These are phyloP conservation scores for Parnassius smintheus DNA, from an alignment of 2,888 invertebrate species.

Conservation along the genomic window DNA sequence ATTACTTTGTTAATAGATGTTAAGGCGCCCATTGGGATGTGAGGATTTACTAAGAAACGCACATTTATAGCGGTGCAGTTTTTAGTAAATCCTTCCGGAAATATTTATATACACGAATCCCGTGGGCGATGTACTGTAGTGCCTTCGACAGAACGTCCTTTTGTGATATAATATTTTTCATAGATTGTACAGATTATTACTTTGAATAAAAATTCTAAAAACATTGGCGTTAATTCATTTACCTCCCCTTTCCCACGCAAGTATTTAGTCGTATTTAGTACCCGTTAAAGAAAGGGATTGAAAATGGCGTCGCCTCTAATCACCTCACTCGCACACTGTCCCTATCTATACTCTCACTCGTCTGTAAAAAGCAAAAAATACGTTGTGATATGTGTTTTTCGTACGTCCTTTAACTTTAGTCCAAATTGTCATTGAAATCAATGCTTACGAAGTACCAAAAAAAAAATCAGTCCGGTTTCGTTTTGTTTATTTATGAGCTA, in stretches of 20 bases:
- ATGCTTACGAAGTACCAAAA: no score
- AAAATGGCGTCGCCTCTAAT: no score
- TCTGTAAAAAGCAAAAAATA: no score
- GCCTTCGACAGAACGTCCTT: conserved; percentile 75
- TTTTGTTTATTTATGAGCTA: no score
- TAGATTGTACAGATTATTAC: conserved; percentile 76
- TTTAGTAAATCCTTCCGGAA: background rate
- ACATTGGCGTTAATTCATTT: conserved; percentile 19
- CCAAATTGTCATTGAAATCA: no score
- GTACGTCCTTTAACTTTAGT: no score
- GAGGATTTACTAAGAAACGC: background rate
- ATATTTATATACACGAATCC: conserved; percentile 1
- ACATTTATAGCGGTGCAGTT: background rate
- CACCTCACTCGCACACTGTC: no score
- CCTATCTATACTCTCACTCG: no score
- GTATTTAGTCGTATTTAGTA: no score
- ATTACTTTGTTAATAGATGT: conserved; percentile 25
- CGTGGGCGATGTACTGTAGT: conserved; percentile 43
- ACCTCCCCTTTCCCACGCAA: background rate
- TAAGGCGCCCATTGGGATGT: background rate
- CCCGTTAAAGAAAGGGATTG: no score
- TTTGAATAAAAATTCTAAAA: conserved; percentile 67
- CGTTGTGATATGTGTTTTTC: no score
- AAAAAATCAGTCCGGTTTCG: no score
- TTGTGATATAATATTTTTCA: conserved; percentile 76